phyloP scores from a whole-genome alignment of 2,113 vertebrate species.

The Penelope pileata region DNA sequence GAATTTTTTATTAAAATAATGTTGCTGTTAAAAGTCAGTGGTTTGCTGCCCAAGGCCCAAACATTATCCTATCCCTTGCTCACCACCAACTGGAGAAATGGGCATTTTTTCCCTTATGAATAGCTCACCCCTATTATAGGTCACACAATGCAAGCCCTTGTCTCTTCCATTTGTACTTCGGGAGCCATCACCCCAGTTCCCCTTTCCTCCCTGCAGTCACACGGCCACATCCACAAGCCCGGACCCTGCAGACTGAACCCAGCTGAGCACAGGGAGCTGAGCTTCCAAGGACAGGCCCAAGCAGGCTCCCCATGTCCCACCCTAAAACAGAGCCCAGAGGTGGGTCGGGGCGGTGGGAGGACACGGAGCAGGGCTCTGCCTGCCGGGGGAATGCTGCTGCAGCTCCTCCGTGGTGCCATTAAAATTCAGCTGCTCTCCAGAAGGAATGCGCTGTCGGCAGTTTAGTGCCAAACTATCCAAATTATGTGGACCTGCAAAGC shows the following conservation, averaged over 20 bases:
- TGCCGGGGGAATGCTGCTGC: neutral
- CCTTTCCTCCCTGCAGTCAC: neutral
- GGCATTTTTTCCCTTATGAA: neutral
- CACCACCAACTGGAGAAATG: neutral
- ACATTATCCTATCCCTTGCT: neutral
- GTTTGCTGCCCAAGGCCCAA: neutral
- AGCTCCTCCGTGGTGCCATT: fast-evolving
- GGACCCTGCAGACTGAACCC: neutral
- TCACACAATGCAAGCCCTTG: neutral
- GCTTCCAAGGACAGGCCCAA: neutral
- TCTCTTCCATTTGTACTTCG: fast-evolving
- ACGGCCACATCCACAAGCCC: fast-evolving
- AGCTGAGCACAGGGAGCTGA: neutral
- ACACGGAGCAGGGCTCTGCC: neutral
- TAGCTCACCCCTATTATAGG: neutral
- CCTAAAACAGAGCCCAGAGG: neutral
- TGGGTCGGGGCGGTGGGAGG: neutral
- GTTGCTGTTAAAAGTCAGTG: neutral
- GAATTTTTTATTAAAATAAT: neutral
- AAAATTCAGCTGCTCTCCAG: neutral
- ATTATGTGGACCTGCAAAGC: neutral
- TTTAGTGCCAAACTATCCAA: neutral
- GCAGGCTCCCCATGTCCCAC: conserved; percentile 27
- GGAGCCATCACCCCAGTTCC: fast-evolving
- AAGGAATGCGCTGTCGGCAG: neutral